phyloP scores from a whole-genome alignment of 2,888 invertebrate species.

The Tetheella fluctuosa region DNA sequence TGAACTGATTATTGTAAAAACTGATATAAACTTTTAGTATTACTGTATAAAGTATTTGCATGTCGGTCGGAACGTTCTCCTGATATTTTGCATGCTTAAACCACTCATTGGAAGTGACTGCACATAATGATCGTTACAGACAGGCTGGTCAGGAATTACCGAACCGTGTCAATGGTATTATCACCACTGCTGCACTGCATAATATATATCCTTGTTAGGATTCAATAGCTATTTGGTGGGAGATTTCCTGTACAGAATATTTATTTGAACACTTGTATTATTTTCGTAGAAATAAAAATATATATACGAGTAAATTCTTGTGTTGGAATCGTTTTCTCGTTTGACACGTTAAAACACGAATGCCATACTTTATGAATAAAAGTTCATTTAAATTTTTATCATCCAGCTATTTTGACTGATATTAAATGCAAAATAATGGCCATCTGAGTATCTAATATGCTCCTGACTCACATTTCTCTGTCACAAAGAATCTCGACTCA shows the following conservation, averaged over 20 bases:
- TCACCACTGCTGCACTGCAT: neutral
- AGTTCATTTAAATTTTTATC: no score
- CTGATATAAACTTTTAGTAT: neutral
- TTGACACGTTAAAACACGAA: no score
- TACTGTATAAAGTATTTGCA: neutral
- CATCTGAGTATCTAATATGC: no score
- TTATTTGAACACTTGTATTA: no score
- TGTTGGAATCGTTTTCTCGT: no score
- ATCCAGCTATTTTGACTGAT: no score
- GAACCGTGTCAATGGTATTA: neutral
- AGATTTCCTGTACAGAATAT: neutral
- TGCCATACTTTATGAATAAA: no score
- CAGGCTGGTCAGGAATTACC: neutral
- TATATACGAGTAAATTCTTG: no score
- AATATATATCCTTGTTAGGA: neutral
- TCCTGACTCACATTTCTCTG: no score
- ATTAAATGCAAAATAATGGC: no score
- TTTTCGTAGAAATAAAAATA: no score
- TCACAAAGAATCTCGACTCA: no score
- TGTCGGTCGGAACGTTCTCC: neutral
- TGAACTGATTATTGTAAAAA: neutral
- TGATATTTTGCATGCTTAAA: neutral
- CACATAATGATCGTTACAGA: neutral
- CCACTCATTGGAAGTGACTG: neutral
- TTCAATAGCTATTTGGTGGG: neutral